Evolutionary conservation across 1,140 invertebrate genomes (phyloP), one percentile per base, ranked within the genome.

Genomic region (Heliconius melpomene): DNA sequence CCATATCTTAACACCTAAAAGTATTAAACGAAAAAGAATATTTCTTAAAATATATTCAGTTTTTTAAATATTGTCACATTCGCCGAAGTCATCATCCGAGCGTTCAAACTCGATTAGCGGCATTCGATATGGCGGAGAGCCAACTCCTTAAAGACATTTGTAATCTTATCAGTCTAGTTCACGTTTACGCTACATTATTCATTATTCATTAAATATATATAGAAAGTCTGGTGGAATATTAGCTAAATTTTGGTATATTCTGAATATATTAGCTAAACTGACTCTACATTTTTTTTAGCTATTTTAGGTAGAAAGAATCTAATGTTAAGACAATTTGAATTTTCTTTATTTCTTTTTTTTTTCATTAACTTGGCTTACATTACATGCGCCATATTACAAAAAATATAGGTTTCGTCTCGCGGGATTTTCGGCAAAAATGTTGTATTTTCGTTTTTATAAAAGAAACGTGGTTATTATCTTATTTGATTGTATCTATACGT

Each of bases 91-190:
- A 36, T 76, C 75, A 76, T 76, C 52, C 52, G 26, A 76, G 75
- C 60, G 36, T 46, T 76, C 75, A 76, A 76, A 76, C 75, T 76
- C 75, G 75, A 76, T 76, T 76, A 76, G 75, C 11, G 36, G 36
- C 16, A 70, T 23, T 26, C 60, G 57, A 76, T 76, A 76, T 70
- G 75, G 75, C 75, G 60, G 6, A 32, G 60, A 32, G 75, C 75
- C 75, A 76, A 76, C 75, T 70, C 8, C 75, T 76, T 76, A 66
- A 70, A 76, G 52, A 76, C 54, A 60, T 60, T 60, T 60, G 54
- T 60, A 23, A 60, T 60, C 54, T 60, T 60, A 60, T 60, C 54
- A 60, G 54, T 60, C 54, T 60, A 60, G 54, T 60, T 60, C 54
- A 60, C 54, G 54, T 60, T 60, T 11, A 60, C 54, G n/a, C 54